Base-by-base conservation (phyloP, 2,113 vertebrate genomes). In the Ammospiza caudacuta region DNA sequence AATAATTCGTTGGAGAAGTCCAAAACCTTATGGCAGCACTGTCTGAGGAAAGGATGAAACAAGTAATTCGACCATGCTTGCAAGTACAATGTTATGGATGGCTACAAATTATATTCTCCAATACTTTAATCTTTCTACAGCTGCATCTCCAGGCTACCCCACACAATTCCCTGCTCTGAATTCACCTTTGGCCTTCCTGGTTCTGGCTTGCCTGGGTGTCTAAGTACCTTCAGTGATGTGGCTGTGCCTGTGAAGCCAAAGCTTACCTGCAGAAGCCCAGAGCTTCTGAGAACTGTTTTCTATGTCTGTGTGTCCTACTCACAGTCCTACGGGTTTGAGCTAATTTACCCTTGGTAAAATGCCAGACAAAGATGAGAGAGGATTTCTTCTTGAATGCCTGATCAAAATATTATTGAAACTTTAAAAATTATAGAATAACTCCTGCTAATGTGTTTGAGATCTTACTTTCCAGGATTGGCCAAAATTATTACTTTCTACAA, bases 231-330 rank as follows among this genome's bases (percentile, higher is more conserved):
- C 67, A 80, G 35, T 69, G 43, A 10, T 46, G 43, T 31, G 74
- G 74, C 43, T 80, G 72, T 96, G 84, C 76, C 59, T 37, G 44
- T 39, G 39, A 90, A 87, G n/a, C 59, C 91, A 83, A 77, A 87
- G 62, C 69, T 89, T 62, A 15, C 69, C 47, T 92, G 72, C 82
- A 68, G 76, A 92, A 90, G 63, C 51, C n/a, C 46, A 92, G 39
- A 64, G 39, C 68, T 88, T 77, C 75, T 13, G 23, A 29, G 15
- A 76, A 16, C 58, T 2, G 7, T 63, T 44, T 47, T 54, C 63
- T 77, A 7, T 11, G 21, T 74, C 46, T 1, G 0, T 54, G 62
- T 0, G 0, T 73, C 85, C 78, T 49, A 17, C 31, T 57, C 51
- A 25, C 2, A 3, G 49, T 73, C 43, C 55, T 43, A 3, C 3